Conservation (phyloP, 2,113 vertebrate species). For the Zosterops hypoxanthus region DNA sequence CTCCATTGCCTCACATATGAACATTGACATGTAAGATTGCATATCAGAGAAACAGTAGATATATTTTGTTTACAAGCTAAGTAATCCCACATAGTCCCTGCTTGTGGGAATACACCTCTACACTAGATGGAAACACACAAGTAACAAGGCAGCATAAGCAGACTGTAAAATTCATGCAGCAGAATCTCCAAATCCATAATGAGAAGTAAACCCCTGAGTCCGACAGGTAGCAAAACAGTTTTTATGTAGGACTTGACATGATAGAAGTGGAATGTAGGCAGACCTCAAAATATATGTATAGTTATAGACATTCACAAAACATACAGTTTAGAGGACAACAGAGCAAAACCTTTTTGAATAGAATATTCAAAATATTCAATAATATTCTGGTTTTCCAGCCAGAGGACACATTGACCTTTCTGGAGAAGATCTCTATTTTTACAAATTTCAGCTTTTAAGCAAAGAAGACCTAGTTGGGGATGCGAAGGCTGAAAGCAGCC, state of each 20-base stretch:
- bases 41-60: neutral
- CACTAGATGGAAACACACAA: neutral
- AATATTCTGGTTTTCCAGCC: neutral
- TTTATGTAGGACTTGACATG: neutral
- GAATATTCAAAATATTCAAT: neutral
- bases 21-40: neutral
- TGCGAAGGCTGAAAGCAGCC: neutral
- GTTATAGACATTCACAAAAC: neutral
- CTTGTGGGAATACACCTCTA: neutral
- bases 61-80: neutral
- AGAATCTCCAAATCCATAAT: neutral
- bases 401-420: neutral
- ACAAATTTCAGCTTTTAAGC: neutral
- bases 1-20: neutral
- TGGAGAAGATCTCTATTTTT: neutral
- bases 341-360: neutral
- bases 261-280: neutral
- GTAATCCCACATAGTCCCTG: neutral
- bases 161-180: neutral
- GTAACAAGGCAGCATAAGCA: accelerated
- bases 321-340: neutral
- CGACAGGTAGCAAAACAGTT: neutral
- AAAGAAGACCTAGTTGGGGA: neutral
- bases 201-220: neutral
- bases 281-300: neutral